phyloP scores from a whole-genome alignment of 2,113 vertebrate genomes.

The Scytalopus superciliaris region DNA sequence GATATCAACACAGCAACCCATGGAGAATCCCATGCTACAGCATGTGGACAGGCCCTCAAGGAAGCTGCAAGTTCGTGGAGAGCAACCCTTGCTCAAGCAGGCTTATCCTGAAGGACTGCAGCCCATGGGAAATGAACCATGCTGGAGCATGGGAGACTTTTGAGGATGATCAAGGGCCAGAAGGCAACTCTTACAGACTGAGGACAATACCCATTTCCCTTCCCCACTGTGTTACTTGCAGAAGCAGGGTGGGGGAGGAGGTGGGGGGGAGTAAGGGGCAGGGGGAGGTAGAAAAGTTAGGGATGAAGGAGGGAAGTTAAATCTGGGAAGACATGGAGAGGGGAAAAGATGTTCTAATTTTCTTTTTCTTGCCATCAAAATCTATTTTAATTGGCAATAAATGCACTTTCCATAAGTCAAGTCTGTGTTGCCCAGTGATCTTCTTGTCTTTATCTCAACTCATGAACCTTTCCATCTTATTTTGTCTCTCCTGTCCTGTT shows the following conservation, averaged over 20 bases:
- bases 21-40: too few species aligned
- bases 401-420: not conserved
- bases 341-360: not conserved
- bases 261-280: too few species aligned
- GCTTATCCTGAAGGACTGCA: not conserved
- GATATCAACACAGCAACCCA: too few species aligned
- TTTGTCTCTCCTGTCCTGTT: not conserved
- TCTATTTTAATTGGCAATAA: not conserved
- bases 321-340: accelerated
- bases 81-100: not conserved
- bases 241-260: accelerated
- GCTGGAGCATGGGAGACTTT: not conserved
- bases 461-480: not conserved
- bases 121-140: not conserved
- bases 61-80: too few species aligned
- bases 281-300: not conserved
- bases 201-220: not conserved
- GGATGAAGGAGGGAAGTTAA: not conserved
- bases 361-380: not conserved
- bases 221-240: accelerated
- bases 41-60: too few species aligned
- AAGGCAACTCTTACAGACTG: not conserved
- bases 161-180: accelerated
- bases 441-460: not conserved
- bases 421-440: not conserved